Evolutionary conservation across 2,797 vertebrate species (phyloP), one percentile per base, ranked within the genome.

Genomic region (Mormyrops boulengeri): DNA sequence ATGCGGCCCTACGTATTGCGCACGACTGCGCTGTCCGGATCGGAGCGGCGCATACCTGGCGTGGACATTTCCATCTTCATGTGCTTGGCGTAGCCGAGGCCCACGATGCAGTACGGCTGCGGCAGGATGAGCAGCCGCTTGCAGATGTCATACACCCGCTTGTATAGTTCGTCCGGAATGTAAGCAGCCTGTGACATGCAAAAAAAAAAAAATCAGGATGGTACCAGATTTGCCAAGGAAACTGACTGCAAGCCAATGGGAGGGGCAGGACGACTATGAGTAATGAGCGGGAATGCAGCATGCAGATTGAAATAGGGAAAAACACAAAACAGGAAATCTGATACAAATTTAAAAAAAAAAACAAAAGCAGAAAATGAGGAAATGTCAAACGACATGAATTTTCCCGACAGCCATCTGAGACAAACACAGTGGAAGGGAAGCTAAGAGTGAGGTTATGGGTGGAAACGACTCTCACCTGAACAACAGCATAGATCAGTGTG

Each of bases 401-500:
- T 57, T 85, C 50, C 53, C 14, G 12, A 0, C 7, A 44, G 19
- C 30, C 77, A 6, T 41, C 41, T 60, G 30, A 87, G 52, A 87
- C 53, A 8, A 41, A 87, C 41, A 30, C 30, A 8, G 49, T 14
- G 19, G 41, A 66, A 4, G 8, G n/a, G 1, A 9, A 88, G 14
- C 11, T 57, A 73, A 77, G 30, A 44, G 60, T 26, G 66, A 14
- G 26, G 6, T 62, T 41, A 26, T 38, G n/a, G 12, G 53, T 41
- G 49, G 38, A 6, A 50, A 49, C 4, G 55, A 26, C 26, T 38
- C 89, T 26, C 66, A 99, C 98, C 97, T 99, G 97, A 73, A 97
- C 94, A 90, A 98, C 90, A 88, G 97, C 94, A 22, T 98, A 98
- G 96, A 99, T 98, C 88, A 99, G 95, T 0, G 97, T 99, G 94